These are phyloP conservation scores for Decapterus maruadsi DNA, from an alignment of 2,797 vertebrate genomes.

Conservation along the genomic window DNA sequence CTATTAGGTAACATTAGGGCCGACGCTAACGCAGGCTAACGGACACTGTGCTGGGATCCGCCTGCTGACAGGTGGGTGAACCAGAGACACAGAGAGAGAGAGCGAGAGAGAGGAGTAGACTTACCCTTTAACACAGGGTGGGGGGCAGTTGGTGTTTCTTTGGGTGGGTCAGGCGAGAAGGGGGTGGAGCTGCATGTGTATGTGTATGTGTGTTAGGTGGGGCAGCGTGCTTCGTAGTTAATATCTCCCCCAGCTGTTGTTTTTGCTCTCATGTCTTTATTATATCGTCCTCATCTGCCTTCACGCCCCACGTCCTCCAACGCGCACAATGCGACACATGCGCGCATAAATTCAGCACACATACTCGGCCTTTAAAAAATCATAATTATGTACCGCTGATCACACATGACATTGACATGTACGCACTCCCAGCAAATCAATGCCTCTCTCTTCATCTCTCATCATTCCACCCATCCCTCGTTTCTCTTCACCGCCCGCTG, in stretches of 20 bases:
- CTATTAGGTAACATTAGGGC: conserved; percentile 29
- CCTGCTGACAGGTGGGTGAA: conserved; percentile 61
- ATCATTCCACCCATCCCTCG: not conserved
- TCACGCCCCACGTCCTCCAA: not conserved
- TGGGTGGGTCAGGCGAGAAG: conserved; percentile 43
- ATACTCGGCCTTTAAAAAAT: not conserved
- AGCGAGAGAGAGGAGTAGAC: not conserved
- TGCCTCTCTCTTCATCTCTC: not conserved
- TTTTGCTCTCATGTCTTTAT: conserved; percentile 47
- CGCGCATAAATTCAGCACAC: not conserved
- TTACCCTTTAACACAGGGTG: conserved; percentile 22
- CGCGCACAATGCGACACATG: not conserved
- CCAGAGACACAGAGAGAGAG: conserved; percentile 3
- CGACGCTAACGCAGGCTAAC: not conserved
- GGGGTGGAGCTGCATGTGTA: conserved; percentile 38
- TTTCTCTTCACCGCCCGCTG: not conserved
- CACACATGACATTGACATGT: not conserved
- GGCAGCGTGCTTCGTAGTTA: conserved; percentile 50
- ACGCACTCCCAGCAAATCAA: conserved; percentile 1
- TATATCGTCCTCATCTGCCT: conserved; percentile 27
- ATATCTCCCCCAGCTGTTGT: conserved; percentile 75
- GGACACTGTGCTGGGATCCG: conserved; percentile 34
- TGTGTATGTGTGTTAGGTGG: conserved; percentile 30
- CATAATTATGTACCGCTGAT: not conserved
- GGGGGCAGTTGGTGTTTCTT: conserved; percentile 31